phyloP scores from a whole-genome alignment of 2,113 vertebrate genomes.

The Odocoileus virginianus region DNA sequence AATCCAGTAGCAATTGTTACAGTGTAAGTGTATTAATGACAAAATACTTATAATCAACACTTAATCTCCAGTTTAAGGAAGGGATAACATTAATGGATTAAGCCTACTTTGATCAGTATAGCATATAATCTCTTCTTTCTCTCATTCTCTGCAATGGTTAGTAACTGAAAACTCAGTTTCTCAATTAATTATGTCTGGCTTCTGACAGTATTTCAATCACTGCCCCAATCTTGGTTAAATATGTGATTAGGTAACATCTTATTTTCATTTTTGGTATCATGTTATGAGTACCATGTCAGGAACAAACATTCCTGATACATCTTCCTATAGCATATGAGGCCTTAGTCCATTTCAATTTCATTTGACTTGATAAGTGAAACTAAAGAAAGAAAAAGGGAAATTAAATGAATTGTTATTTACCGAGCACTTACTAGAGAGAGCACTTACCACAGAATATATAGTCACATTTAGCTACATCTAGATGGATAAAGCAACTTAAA shows the following conservation, averaged over 20 bases:
- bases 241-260: background rate
- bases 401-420: background rate
- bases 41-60: background rate
- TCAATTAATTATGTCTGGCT: background rate
- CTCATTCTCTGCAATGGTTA: background rate
- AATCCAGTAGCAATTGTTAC: background rate
- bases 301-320: background rate
- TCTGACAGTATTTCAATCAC: background rate
- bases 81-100: background rate
- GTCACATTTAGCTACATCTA: background rate
- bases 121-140: background rate
- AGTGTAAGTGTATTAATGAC: background rate
- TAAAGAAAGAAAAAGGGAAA: background rate
- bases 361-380: background rate
- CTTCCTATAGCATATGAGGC: background rate
- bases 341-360: background rate
- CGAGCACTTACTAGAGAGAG: background rate
- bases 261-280: background rate
- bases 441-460: background rate
- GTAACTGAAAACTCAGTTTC: conserved; percentile 23
- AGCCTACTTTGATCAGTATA: background rate
- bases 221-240: background rate
- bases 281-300: background rate
- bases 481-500: background rate
- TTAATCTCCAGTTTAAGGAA: background rate